A percentile compares a stretch with the other conserved stretches of the same genome.
Conservation (phyloP, 2,797 vertebrate genomes). For the Myotis findleyi region DNA sequence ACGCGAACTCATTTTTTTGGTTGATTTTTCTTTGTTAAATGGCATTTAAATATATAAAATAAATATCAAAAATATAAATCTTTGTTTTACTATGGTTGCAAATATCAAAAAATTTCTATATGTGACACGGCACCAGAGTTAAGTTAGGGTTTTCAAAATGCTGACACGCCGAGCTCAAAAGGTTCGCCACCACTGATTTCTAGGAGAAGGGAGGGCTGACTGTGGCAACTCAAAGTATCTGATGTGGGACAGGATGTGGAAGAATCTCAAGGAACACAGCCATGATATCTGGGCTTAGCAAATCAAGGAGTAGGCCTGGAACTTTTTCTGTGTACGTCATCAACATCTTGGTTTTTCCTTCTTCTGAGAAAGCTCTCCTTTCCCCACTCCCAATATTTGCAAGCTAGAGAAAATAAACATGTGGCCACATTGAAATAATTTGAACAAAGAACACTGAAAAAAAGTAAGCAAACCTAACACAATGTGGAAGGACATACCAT, state of each 20-base stretch:
- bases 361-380: not conserved
- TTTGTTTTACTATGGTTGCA: too few species aligned
- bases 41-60: too few species aligned
- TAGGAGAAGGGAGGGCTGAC: not conserved
- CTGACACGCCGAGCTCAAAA: too few species aligned
- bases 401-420: slow-evolving; percentile 66
- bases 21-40: too few species aligned
- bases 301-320: not conserved
- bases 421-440: slow-evolving; percentile 40
- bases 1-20: too few species aligned
- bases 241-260: not conserved
- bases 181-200: too few species aligned
- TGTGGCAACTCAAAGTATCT: not conserved
- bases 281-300: not conserved
- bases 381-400: not conserved
- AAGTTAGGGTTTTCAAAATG: too few species aligned
- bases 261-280: not conserved
- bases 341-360: not conserved
- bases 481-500: not conserved
- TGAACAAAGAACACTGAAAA: slow-evolving; percentile 41
- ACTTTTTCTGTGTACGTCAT: not conserved
- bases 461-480: slow-evolving; percentile 35
- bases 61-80: too few species aligned
- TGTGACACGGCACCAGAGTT: too few species aligned
- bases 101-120: too few species aligned